Conservation (phyloP, 2,888 invertebrate species). For the Drosophila barbarae region DNA sequence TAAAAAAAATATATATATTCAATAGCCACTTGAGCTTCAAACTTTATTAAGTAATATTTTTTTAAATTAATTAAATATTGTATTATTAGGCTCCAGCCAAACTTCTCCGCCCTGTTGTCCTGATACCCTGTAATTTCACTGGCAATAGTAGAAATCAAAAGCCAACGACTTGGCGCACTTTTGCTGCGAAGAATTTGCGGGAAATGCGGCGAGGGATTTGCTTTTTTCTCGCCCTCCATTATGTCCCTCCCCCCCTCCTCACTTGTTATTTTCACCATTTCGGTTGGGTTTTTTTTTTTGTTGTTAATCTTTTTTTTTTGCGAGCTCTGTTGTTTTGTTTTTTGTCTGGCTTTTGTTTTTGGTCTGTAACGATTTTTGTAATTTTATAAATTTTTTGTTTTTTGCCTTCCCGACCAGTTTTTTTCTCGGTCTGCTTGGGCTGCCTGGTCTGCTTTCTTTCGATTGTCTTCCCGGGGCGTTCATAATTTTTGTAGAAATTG, state of each 20-base stretch:
- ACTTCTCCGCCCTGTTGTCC: too few relatives aligned
- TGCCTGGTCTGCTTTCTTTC: conserved; percentile 34
- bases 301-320: conserved; percentile 2
- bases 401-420: not conserved
- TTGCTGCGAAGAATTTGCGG: conserved; percentile 28
- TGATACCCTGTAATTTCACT: conserved; percentile 15
- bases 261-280: conserved; percentile 8
- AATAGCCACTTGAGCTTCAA: too few relatives aligned
- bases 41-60: too few relatives aligned
- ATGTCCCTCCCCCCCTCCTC: not conserved
- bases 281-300: not conserved
- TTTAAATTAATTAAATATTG: not conserved
- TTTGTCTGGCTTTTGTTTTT: conserved; percentile 41
- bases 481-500: conserved; percentile 30
- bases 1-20: too few relatives aligned
- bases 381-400: conserved; percentile 38
- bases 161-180: conserved; percentile 28
- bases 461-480: conserved; percentile 37
- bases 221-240: conserved; percentile 12
- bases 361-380: conserved; percentile 26
- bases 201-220: conserved; percentile 27
- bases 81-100: not conserved
- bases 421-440: conserved; percentile 9
- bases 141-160: conserved; percentile 29
- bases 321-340: conserved; percentile 1